phyloP scores from a whole-genome alignment of 1,140 invertebrate genomes.

The Psilanteris sp. region DNA sequence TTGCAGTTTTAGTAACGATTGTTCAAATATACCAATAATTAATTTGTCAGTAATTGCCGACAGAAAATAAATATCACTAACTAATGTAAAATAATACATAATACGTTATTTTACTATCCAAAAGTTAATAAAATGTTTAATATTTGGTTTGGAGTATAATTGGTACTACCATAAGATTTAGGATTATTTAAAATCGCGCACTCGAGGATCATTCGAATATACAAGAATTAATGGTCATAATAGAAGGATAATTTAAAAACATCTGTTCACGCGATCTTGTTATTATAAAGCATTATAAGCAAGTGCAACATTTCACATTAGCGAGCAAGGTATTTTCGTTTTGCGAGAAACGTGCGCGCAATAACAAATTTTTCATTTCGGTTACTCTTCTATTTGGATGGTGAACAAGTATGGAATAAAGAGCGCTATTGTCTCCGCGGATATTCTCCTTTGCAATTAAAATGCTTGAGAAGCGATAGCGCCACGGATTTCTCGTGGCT shows the following conservation, averaged over 20 bases:
- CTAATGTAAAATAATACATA: too few species aligned
- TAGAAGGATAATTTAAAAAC: not conserved
- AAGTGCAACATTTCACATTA: conserved; percentile 7
- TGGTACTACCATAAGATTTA: too few species aligned
- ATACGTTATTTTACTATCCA: too few species aligned
- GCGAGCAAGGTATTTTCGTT: conserved; percentile 3
- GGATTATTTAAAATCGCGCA: too few species aligned
- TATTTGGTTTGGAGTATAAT: too few species aligned
- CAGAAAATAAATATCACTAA: too few species aligned
- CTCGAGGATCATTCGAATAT: too few species aligned
- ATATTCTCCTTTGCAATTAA: conserved; percentile 54
- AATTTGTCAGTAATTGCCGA: too few species aligned
- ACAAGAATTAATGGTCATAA: too few species aligned
- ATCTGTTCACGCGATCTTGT: not conserved
- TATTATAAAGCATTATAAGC: not conserved
- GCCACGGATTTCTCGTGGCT: conserved; percentile 25
- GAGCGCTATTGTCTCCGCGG: conserved; percentile 39
- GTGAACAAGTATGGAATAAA: conserved; percentile 31
- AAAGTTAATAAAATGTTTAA: too few species aligned
- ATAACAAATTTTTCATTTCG: conserved; percentile 52
- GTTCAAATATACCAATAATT: too few species aligned
- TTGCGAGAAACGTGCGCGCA: conserved; percentile 23
- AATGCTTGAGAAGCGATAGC: conserved; percentile 28
- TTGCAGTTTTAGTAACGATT: too few species aligned
- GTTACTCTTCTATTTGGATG: conserved; percentile 28